phyloP scores from a whole-genome alignment of 2,113 vertebrate species.

The Petromus typicus region DNA sequence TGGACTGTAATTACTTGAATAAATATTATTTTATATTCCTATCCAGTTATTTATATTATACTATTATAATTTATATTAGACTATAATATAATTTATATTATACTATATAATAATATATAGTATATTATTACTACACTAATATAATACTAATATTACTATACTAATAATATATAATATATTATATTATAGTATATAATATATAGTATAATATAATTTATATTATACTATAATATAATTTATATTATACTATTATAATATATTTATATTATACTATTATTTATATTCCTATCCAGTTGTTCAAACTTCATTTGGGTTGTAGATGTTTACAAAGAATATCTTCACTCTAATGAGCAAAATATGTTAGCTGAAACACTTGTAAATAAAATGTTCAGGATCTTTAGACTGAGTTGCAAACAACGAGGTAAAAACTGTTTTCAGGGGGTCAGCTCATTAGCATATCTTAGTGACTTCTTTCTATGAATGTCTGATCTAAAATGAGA shows the following conservation, averaged over 20 bases:
- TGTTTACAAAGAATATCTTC: neutral
- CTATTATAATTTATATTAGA: too few species aligned
- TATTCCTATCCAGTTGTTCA: neutral
- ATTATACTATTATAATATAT: too few species aligned
- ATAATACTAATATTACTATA: too few species aligned
- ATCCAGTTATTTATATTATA: neutral
- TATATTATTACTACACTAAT: too few species aligned
- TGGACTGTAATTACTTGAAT: slow-evolving; percentile 5
- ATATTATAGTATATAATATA: too few species aligned
- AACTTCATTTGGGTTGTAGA: neutral
- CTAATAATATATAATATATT: too few species aligned
- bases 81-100: too few species aligned
- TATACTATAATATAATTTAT: too few species aligned
- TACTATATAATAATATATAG: too few species aligned
- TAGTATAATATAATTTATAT: too few species aligned
- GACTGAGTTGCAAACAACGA: neutral
- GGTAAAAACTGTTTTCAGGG: neutral
- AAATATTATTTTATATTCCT: slow-evolving; percentile 47
- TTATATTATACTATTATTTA: too few species aligned
- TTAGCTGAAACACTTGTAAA: neutral
- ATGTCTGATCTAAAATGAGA: neutral
- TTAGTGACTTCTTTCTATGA: neutral
- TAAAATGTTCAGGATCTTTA: neutral
- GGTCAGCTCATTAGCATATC: neutral
- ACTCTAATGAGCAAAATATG: neutral